Evolutionary conservation across 2,797 vertebrate genomes (phyloP).

Genomic region (Enteromius mattozi): DNA sequence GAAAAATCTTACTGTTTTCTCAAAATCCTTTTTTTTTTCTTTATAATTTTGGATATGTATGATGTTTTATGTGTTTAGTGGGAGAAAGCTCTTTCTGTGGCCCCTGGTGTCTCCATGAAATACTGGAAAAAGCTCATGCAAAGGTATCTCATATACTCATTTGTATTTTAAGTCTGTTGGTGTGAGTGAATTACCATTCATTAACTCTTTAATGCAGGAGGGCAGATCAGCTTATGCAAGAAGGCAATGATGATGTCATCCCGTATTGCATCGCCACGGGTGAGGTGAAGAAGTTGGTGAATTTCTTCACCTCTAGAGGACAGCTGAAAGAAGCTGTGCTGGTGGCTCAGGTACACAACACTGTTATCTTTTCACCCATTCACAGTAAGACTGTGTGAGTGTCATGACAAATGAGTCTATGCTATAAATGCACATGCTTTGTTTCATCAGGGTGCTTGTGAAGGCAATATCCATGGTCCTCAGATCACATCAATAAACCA

Average conservation of each 20-base stretch:
- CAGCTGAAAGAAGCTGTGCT: constrained; percentile 92
- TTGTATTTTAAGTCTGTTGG: not conserved
- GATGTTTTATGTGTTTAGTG: constrained; percentile 78
- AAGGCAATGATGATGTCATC: constrained; percentile 92
- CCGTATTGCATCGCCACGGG: constrained; percentile 92
- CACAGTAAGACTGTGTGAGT: not conserved
- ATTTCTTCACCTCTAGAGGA: constrained; percentile 91
- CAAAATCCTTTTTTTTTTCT: too few relatives aligned
- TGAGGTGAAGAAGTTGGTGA: constrained; percentile 88
- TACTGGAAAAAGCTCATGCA: constrained; percentile 98
- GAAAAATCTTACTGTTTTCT: not conserved
- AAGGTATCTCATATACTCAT: constrained; percentile 77
- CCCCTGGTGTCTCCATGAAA: constrained; percentile 95
- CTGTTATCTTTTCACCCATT: not conserved
- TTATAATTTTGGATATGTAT: not conserved
- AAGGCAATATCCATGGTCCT: constrained; percentile 88
- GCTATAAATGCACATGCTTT: not conserved
- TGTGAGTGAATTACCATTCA: not conserved
- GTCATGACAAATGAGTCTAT: not conserved
- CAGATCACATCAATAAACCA: constrained; percentile 72
- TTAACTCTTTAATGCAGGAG: not conserved
- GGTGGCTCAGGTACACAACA: constrained; percentile 85
- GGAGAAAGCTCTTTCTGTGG: constrained; percentile 94
- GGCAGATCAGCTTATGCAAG: constrained; percentile 67
- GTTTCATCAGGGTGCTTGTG: constrained; percentile 86